A percentile compares a stretch with the other conserved stretches of the same genome.
Conservation (phyloP, 2,113 vertebrate genomes). For the Gavia stellata region DNA sequence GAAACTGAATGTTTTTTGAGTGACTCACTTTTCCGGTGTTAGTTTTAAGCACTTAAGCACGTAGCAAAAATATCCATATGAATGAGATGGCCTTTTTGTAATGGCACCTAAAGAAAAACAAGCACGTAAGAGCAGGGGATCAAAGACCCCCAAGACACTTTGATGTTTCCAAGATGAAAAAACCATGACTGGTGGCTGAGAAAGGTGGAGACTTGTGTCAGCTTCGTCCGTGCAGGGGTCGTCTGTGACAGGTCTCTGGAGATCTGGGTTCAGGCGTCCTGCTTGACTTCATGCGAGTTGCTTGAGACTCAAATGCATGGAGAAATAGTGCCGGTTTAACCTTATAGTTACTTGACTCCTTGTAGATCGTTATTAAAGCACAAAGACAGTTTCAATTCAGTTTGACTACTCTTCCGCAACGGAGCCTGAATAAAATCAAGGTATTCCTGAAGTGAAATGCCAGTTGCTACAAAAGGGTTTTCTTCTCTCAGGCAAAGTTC, state of each 20-base stretch:
- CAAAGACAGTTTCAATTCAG: background rate
- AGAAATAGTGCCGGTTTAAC: background rate
- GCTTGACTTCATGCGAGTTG: background rate
- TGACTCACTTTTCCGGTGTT: background rate
- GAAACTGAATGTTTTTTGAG: background rate
- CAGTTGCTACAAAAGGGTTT: background rate
- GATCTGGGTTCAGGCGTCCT: background rate
- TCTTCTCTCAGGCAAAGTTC: background rate
- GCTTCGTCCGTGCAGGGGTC: accelerated
- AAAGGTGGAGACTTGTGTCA: background rate
- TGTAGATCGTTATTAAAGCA: background rate
- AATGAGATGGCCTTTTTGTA: background rate
- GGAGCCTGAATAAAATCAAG: background rate
- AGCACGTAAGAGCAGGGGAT: background rate
- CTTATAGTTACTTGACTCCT: background rate
- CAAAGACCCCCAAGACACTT: background rate
- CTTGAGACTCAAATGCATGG: background rate
- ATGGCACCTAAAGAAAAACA: background rate
- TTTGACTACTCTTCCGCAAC: background rate
- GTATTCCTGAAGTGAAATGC: background rate
- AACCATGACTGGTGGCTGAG: background rate
- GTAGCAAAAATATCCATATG: background rate
- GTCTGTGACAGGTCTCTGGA: background rate
- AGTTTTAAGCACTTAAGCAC: background rate
- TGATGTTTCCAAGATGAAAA: background rate